Conservation (phyloP, 2,113 vertebrate genomes). For the Archilochus colubris region DNA sequence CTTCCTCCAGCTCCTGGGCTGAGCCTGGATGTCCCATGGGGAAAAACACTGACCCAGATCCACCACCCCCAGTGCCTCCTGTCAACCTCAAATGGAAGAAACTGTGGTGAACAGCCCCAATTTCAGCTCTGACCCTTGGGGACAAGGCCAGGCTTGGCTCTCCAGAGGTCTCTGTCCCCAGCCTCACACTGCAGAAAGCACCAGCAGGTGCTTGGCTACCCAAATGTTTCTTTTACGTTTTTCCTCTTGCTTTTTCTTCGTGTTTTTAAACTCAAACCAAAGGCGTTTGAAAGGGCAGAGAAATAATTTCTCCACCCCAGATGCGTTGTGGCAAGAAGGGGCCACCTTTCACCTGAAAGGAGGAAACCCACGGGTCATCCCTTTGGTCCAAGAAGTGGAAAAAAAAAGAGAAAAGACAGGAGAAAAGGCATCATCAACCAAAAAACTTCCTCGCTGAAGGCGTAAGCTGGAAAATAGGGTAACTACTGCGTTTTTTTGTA, state of each 20-base stretch:
- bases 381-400: background rate
- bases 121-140: background rate
- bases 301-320: background rate
- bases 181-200: accelerated
- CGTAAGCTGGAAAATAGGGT: background rate
- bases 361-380: background rate
- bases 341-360: background rate
- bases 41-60: background rate
- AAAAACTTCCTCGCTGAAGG: background rate
- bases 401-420: background rate
- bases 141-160: background rate
- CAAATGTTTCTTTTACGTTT: background rate
- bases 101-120: accelerated
- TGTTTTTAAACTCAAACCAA: background rate
- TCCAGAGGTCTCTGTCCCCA: accelerated
- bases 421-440: background rate
- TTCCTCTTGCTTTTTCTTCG: background rate
- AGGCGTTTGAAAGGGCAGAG: background rate
- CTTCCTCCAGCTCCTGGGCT: background rate
- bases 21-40: accelerated
- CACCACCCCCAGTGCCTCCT: accelerated
- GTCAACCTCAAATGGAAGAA: background rate
- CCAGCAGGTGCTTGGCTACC: background rate
- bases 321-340: background rate
- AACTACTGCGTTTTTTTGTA: background rate